Evolutionary conservation across 2,113 vertebrate genomes (phyloP).

Genomic region (Riparia riparia): DNA sequence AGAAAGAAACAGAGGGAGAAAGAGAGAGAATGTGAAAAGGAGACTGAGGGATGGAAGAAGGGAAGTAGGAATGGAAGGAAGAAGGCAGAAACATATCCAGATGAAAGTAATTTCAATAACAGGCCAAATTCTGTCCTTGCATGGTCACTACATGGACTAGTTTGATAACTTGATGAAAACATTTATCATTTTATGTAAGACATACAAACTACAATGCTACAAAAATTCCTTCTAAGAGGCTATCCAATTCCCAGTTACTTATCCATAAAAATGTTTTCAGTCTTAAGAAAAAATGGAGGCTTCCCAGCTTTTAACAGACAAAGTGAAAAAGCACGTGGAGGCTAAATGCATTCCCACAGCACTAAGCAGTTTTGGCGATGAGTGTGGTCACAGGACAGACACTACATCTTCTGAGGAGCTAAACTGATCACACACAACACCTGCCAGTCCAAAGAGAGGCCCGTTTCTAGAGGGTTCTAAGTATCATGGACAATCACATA

Average conservation of each 20-base stretch:
- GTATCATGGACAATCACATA: background rate
- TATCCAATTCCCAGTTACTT: background rate
- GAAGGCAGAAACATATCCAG: background rate
- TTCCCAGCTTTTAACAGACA: background rate
- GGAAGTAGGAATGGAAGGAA: background rate
- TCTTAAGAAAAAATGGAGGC: background rate
- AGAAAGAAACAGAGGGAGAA: background rate
- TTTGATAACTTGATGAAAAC: background rate
- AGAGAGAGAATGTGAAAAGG: background rate
- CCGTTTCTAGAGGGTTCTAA: background rate
- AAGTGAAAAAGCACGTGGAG: background rate
- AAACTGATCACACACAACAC: rapidly evolving
- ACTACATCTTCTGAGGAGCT: background rate
- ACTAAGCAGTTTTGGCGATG: background rate
- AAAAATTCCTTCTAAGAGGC: background rate
- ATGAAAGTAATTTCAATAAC: background rate
- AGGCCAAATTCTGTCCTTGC: background rate
- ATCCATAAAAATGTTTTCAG: background rate
- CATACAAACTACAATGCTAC: background rate
- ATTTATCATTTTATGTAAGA: background rate
- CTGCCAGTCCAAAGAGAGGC: background rate
- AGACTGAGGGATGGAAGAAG: background rate
- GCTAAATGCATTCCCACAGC: background rate
- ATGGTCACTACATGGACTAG: background rate
- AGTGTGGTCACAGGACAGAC: rapidly evolving